Evolutionary conservation across 2,113 vertebrate genomes (phyloP).

Genomic region (Eudyptes chrysolophus): DNA sequence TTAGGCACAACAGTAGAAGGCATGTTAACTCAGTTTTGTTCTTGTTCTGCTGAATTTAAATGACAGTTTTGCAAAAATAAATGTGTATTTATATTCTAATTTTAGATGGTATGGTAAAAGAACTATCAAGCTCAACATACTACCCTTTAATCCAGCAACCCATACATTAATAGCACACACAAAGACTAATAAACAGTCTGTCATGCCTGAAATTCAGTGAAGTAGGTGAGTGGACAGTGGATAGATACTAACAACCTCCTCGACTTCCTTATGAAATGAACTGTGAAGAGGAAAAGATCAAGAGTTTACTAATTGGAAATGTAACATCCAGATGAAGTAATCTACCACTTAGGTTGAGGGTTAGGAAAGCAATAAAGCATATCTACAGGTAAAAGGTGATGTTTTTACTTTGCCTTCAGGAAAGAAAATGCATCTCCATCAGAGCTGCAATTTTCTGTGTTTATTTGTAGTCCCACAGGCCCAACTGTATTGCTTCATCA

Average conservation of each 20-base stretch:
- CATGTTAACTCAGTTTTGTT: background rate
- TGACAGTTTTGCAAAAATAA: background rate
- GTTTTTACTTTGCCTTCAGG: background rate
- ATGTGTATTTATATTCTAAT: background rate
- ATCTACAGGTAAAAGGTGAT: background rate
- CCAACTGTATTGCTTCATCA: background rate
- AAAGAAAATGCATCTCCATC: background rate
- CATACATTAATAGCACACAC: background rate
- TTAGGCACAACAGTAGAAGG: background rate
- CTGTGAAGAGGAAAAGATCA: background rate
- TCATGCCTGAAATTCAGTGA: background rate
- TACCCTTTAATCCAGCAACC: background rate
- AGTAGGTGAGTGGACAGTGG: background rate
- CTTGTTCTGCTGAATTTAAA: background rate
- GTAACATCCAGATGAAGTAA: background rate
- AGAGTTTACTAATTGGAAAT: background rate
- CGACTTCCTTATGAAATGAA: background rate
- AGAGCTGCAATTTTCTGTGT: background rate
- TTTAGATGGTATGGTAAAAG: background rate
- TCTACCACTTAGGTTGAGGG: background rate
- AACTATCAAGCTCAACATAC: background rate
- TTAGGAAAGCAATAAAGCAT: background rate
- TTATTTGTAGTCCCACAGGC: background rate
- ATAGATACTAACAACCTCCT: background rate
- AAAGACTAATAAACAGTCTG: background rate